These are phyloP conservation scores for Harpagoxenus sublaevis DNA, from an alignment of 2,888 invertebrate species.

Conservation along the genomic window DNA sequence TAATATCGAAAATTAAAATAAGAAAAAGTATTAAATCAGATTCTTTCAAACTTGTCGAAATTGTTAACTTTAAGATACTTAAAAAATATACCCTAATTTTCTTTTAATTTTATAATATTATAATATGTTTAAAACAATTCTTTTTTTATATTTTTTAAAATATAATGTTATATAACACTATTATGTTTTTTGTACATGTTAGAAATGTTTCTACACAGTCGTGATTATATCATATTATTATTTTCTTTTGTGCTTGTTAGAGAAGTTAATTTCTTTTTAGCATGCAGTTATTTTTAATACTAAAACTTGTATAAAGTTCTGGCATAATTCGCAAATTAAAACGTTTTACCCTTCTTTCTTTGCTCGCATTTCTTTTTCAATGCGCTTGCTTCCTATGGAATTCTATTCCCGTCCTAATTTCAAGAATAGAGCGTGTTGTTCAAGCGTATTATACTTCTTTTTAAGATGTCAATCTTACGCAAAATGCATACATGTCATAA, in stretches of 20 bases:
- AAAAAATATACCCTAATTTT: not conserved
- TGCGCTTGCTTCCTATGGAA: not conserved
- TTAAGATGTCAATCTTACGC: constrained; percentile 16
- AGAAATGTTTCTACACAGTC: constrained; percentile 15
- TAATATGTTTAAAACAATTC: not conserved
- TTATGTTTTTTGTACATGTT: not conserved
- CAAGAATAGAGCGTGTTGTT: not conserved
- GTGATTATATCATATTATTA: constrained; percentile 18
- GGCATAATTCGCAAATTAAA: not conserved
- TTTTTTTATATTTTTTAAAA: not conserved
- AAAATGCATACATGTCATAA: constrained; percentile 27
- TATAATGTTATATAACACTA: not conserved
- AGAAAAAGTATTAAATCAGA: not conserved
- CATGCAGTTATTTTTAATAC: not conserved
- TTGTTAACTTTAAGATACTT: not conserved
- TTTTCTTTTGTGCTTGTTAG: constrained; percentile 4
- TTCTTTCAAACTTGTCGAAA: not conserved
- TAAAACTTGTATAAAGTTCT: not conserved
- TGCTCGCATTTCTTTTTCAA: not conserved
- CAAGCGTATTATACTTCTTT: not conserved
- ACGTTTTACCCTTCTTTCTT: not conserved
- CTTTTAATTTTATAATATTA: not conserved
- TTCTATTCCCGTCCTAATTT: not conserved
- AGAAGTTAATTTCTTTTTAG: constrained; percentile 14
- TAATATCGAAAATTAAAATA: not conserved